Evolutionary conservation across 2,113 vertebrate genomes (phyloP).

Genomic region (Eubucco bourcierii): DNA sequence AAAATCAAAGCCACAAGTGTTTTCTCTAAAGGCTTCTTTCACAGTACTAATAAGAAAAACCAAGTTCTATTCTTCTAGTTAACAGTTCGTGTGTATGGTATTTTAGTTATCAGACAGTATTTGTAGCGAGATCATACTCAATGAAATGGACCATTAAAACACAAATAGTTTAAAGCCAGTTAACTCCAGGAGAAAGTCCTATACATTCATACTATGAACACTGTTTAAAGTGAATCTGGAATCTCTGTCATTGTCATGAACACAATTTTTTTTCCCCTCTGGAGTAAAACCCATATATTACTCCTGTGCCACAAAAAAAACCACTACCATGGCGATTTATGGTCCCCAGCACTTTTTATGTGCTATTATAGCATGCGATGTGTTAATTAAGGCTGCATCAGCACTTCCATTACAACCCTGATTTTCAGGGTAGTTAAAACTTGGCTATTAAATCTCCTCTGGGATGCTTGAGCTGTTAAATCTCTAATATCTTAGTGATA

Average conservation of each 20-base stretch:
- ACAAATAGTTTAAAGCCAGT: slow-evolving; percentile 54
- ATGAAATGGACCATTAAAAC: slow-evolving; percentile 36
- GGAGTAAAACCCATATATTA: not conserved
- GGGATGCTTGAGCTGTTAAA: not conserved
- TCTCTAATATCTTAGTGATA: slow-evolving; percentile 3
- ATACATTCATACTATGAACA: slow-evolving; percentile 62
- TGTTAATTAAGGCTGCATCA: slow-evolving; percentile 39
- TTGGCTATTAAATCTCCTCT: slow-evolving; percentile 25
- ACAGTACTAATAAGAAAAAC: slow-evolving; percentile 63
- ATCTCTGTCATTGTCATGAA: not conserved
- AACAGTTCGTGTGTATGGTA: not conserved
- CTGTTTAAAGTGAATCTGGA: slow-evolving; percentile 26
- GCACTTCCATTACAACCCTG: not conserved
- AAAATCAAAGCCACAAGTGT: slow-evolving; percentile 61
- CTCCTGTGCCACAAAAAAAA: not conserved
- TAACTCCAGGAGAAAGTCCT: slow-evolving; percentile 44
- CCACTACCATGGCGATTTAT: not conserved
- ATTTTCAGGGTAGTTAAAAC: slow-evolving; percentile 13
- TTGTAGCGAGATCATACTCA: slow-evolving; percentile 36
- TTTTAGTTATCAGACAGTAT: slow-evolving; percentile 20
- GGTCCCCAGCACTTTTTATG: slow-evolving; percentile 16
- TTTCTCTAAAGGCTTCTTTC: slow-evolving; percentile 62
- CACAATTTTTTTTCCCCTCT: not conserved
- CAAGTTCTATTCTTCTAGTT: slow-evolving; percentile 38
- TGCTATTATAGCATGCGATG: slow-evolving; percentile 12